Conservation (phyloP, 2,113 vertebrate species). For the Paralichthys olivaceus region DNA sequence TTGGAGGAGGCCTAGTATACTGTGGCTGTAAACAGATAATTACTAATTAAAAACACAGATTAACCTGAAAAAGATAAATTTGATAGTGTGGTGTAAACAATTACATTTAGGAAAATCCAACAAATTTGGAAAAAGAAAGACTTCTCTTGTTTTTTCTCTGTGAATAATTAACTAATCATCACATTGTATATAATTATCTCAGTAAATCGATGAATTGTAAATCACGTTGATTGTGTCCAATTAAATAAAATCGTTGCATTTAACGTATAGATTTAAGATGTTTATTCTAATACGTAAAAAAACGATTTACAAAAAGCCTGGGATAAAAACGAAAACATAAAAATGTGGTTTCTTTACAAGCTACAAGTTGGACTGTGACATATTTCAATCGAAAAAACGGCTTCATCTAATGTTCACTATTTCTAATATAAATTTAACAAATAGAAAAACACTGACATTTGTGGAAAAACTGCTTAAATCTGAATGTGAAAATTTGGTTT, state of each 20-base stretch:
- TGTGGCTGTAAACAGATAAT: conserved; percentile 64
- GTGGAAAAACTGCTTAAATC: conserved; percentile 15
- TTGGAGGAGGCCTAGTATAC: conserved; percentile 33
- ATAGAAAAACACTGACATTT: background rate
- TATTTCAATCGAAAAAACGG: background rate
- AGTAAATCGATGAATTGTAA: conserved; percentile 21
- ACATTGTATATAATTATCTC: background rate
- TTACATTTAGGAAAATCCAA: conserved; percentile 25
- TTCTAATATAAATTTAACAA: background rate
- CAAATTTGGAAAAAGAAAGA: conserved; percentile 1
- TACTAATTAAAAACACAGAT: conserved; percentile 66
- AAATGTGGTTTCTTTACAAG: background rate
- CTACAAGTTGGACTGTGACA: background rate
- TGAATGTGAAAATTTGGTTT: conserved; percentile 12
- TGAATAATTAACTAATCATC: background rate
- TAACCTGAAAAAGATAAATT: conserved; percentile 28
- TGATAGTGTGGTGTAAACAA: conserved; percentile 17
- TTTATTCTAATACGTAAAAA: no score
- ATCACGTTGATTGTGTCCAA: background rate
- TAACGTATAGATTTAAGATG: background rate
- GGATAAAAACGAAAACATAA: no score
- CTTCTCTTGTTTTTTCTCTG: background rate
- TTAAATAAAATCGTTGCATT: conserved; percentile 1
- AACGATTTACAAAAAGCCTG: no score
- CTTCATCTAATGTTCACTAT: background rate